These are phyloP conservation scores for Pseudoatta argentina DNA, from an alignment of 1,140 invertebrate species.

Conservation along the genomic window DNA sequence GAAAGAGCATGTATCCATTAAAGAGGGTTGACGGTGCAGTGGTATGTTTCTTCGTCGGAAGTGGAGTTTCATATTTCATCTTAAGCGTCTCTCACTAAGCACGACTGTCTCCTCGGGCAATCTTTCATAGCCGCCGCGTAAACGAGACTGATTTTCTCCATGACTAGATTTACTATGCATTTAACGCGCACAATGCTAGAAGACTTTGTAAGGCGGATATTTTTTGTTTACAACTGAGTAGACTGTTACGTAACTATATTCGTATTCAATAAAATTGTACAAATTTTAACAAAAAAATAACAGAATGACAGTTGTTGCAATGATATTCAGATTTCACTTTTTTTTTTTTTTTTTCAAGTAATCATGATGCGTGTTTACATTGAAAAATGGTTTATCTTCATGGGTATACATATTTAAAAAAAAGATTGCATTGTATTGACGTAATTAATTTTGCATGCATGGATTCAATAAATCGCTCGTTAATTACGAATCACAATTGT, in stretches of 20 bases:
- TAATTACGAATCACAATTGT: slow-evolving; percentile 6
- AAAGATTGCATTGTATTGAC: background rate
- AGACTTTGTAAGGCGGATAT: background rate
- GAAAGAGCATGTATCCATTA: slow-evolving; percentile 14
- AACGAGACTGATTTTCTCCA: slow-evolving; percentile 44
- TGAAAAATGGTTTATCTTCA: slow-evolving; percentile 6
- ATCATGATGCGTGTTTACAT: background rate
- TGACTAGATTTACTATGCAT: slow-evolving; percentile 21
- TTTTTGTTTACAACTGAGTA: background rate
- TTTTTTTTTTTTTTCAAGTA: background rate
- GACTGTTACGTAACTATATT: background rate
- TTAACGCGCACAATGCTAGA: slow-evolving; percentile 21
- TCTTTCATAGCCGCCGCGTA: slow-evolving; percentile 29
- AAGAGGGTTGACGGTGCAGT: slow-evolving; percentile 3
- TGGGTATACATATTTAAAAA: background rate
- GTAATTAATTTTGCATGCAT: slow-evolving; percentile 12
- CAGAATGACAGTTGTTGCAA: background rate
- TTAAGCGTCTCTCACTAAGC: slow-evolving; percentile 6
- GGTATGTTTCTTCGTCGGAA: slow-evolving; percentile 31
- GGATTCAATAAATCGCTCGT: background rate
- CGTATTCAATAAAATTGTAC: too few species aligned
- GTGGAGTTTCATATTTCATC: slow-evolving; percentile 49
- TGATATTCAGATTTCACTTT: background rate
- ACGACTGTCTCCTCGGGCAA: slow-evolving; percentile 31
- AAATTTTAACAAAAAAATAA: background rate